Conservation (phyloP, 2,797 vertebrate species). For the Argentina silus region DNA sequence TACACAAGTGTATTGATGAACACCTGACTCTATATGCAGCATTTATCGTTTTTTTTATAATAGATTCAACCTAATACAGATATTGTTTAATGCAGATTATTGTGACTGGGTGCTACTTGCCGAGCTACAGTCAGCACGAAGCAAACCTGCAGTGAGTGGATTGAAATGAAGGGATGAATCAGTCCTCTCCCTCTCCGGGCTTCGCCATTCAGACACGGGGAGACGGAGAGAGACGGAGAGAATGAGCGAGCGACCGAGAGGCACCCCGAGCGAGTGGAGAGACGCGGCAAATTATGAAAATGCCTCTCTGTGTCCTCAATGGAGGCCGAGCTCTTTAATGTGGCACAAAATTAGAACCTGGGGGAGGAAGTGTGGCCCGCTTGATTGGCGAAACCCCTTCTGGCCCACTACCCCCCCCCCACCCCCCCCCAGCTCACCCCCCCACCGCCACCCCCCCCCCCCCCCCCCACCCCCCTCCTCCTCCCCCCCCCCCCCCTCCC, state of each 20-base stretch:
- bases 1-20: neutral
- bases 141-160: conserved; percentile 68
- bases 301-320: conserved; percentile 83
- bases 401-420: conserved; percentile 64
- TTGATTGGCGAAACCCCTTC: conserved; percentile 84
- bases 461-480: conserved; percentile 18
- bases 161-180: conserved; percentile 74
- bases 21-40: neutral
- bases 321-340: conserved; percentile 84
- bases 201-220: conserved; percentile 77
- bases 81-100: neutral
- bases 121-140: conserved; percentile 72
- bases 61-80: neutral
- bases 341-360: conserved; percentile 88
- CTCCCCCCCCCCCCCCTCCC: conserved; percentile 27
- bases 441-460: conserved; percentile 46
- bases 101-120: conserved; percentile 22
- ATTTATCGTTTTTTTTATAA: no score
- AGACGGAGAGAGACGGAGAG: conserved; percentile 48
- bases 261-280: conserved; percentile 77
- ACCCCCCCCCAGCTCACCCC: conserved; percentile 1
- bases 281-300: conserved; percentile 86
- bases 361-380: conserved; percentile 79
- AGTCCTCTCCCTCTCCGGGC: conserved; percentile 74
- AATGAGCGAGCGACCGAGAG: conserved; percentile 64